phyloP scores from a whole-genome alignment of 1,140 invertebrate species.

The Papilio glaucus region DNA sequence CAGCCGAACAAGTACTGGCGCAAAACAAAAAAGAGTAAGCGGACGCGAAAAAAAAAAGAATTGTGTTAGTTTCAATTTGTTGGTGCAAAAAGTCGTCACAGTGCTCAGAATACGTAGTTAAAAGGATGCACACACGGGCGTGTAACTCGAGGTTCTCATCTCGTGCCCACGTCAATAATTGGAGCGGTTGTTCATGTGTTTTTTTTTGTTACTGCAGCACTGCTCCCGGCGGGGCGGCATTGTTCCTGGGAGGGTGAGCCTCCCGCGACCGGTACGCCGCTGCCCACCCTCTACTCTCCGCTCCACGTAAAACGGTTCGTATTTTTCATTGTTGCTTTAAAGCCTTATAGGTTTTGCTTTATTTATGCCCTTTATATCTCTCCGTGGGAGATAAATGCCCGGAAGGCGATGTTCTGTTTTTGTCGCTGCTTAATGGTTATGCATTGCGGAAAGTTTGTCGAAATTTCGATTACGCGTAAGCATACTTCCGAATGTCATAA shows the following conservation, averaged over 20 bases:
- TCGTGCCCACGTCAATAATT: conserved; percentile 79
- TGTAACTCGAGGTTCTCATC: conserved; percentile 62
- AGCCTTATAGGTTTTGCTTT: conserved; percentile 82
- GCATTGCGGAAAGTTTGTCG: conserved; percentile 26
- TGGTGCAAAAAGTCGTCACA: conserved; percentile 34
- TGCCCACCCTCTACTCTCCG: conserved; percentile 49
- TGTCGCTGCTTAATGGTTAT: conserved; percentile 64
- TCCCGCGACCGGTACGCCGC: conserved; percentile 41
- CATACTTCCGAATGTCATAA: not conserved
- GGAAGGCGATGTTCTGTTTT: conserved; percentile 71
- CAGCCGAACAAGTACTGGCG: conserved; percentile 1
- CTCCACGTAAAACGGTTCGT: conserved; percentile 78
- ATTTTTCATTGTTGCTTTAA: conserved; percentile 82
- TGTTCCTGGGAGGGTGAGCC: conserved; percentile 60
- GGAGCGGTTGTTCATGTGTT: conserved; percentile 78
- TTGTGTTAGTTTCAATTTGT: conserved; percentile 39
- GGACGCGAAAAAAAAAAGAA: conserved; percentile 32
- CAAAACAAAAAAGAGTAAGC: conserved; percentile 21
- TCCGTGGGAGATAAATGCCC: conserved; percentile 74
- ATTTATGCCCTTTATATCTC: conserved; percentile 77
- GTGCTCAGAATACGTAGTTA: conserved; percentile 30
- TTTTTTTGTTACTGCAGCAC: conserved; percentile 74
- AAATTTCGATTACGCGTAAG: conserved; percentile 3
- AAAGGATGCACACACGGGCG: conserved; percentile 42
- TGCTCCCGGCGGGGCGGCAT: conserved; percentile 68